phyloP scores from a whole-genome alignment of 2,797 vertebrate genomes.

The Sebastes ruberrimus region DNA sequence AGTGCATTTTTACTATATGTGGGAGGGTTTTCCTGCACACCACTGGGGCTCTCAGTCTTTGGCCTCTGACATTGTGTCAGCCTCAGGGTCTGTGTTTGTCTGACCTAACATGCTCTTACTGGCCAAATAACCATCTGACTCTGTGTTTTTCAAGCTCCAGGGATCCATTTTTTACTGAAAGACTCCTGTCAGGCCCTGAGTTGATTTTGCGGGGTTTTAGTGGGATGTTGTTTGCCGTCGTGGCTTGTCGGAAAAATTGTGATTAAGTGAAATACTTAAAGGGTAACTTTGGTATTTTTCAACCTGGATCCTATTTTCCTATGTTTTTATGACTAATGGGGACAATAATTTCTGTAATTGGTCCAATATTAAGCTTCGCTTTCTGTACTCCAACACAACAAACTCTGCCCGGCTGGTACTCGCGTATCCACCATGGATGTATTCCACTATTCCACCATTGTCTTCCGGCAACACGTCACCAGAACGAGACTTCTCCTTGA shows the following conservation, averaged over 20 bases:
- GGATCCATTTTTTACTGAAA: neutral
- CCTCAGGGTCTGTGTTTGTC: constrained; percentile 61
- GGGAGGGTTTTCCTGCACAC: constrained; percentile 31
- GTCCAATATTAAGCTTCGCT: neutral
- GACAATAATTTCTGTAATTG: neutral
- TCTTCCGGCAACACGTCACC: too few species aligned
- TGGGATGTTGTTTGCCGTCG: neutral
- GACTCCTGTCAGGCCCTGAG: neutral
- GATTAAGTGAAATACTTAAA: neutral
- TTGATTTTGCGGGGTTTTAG: neutral
- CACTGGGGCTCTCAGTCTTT: constrained; percentile 21
- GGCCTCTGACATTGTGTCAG: constrained; percentile 52
- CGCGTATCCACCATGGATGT: too few species aligned
- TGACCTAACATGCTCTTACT: constrained; percentile 54
- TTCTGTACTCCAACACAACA: too few species aligned
- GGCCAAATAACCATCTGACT: constrained; percentile 22
- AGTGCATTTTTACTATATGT: constrained; percentile 21
- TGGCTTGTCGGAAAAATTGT: neutral
- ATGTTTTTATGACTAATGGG: neutral
- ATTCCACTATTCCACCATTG: too few species aligned
- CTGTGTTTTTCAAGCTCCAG: constrained; percentile 15
- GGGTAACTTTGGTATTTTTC: neutral
- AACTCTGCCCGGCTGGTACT: too few species aligned
- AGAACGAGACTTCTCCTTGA: too few species aligned
- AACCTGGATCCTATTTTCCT: neutral